These are phyloP conservation scores for Proterorhinus semilunaris DNA, from an alignment of 2,113 vertebrate genomes.

Conservation along the genomic window DNA sequence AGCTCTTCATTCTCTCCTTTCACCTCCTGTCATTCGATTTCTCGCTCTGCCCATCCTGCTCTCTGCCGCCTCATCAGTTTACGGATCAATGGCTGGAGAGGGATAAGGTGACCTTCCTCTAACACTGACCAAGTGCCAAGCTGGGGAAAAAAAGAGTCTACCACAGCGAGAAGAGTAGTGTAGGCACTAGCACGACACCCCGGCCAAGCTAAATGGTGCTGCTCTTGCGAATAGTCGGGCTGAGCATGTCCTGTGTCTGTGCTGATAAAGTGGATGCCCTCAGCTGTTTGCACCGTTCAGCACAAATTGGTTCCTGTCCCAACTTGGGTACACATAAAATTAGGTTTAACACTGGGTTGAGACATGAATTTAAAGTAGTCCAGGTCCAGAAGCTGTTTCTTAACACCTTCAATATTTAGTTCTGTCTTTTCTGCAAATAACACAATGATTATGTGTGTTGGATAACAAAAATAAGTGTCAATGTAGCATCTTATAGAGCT, in stretches of 20 bases:
- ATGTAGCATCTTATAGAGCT: no score
- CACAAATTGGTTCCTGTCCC: conserved; percentile 22
- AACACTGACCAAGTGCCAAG: conserved; percentile 20
- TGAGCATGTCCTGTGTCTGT: conserved; percentile 4
- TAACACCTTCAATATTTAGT: background rate
- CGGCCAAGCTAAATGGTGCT: background rate
- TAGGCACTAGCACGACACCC: conserved; percentile 1
- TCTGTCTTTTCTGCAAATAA: background rate
- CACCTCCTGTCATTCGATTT: conserved; percentile 7
- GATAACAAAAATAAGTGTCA: no score
- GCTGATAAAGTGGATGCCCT: conserved; percentile 8
- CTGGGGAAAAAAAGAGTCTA: conserved; percentile 9
- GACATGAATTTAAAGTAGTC: background rate
- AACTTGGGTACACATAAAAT: conserved; percentile 6
- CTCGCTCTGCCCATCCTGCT: background rate
- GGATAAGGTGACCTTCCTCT: conserved; percentile 59
- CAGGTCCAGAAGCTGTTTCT: background rate
- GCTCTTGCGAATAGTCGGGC: background rate
- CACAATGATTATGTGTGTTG: background rate
- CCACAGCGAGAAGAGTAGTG: background rate
- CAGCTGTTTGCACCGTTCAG: conserved; percentile 20
- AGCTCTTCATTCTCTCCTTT: conserved; percentile 20
- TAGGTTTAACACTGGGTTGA: conserved; percentile 6
- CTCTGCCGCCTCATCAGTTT: conserved; percentile 37
- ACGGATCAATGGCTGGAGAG: conserved; percentile 46